phyloP scores from a whole-genome alignment of 2,888 invertebrate species.

The Ischnus inquisitorius region DNA sequence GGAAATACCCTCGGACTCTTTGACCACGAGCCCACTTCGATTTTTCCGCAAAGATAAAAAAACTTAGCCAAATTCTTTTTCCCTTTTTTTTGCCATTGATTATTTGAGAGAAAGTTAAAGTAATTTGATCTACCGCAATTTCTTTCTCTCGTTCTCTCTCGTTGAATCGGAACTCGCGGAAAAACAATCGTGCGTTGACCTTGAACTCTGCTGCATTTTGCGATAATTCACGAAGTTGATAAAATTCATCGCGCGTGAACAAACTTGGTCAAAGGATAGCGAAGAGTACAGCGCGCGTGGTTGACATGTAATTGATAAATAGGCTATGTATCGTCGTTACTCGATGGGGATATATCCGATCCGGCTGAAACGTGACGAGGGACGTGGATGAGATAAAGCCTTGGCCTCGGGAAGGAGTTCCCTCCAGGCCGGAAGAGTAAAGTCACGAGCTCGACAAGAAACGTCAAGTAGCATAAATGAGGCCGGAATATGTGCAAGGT shows the following conservation, averaged over 20 bases:
- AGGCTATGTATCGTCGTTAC: not conserved
- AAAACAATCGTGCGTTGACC: too few relatives aligned
- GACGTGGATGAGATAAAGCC: slow-evolving; percentile 16
- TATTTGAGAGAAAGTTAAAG: too few relatives aligned
- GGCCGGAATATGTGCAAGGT: slow-evolving; percentile 34
- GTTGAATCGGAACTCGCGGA: too few relatives aligned
- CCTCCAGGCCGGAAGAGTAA: not conserved
- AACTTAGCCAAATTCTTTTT: too few relatives aligned
- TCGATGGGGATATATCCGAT: slow-evolving; percentile 11
- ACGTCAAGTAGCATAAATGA: slow-evolving; percentile 21
- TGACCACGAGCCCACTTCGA: too few relatives aligned
- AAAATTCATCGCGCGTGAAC: not conserved
- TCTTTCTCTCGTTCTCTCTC: too few relatives aligned
- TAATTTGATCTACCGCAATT: too few relatives aligned
- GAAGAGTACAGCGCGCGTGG: not conserved
- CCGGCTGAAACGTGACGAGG: slow-evolving; percentile 28
- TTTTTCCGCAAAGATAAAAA: too few relatives aligned
- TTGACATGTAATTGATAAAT: not conserved
- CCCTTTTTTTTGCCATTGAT: too few relatives aligned
- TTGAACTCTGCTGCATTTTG: not conserved
- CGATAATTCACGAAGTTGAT: not conserved
- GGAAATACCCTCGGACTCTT: too few relatives aligned
- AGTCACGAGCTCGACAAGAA: not conserved
- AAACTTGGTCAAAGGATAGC: not conserved
- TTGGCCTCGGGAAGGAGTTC: slow-evolving; percentile 27